Evolutionary conservation across 2,888 invertebrate species (phyloP), one percentile per base, ranked within the genome.

Genomic region (Dicyrtomina minuta): DNA sequence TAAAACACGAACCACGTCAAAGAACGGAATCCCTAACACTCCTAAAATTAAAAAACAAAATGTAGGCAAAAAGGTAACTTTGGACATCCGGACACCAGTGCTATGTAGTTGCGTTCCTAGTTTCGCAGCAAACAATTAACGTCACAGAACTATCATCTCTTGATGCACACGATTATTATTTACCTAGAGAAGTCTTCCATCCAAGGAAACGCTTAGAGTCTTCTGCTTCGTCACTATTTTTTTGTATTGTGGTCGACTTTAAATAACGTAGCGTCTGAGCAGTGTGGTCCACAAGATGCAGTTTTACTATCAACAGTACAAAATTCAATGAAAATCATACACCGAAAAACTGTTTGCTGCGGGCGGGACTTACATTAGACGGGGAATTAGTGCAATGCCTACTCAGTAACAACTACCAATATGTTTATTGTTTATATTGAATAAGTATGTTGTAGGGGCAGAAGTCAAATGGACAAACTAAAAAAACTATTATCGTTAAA

Each of bases 1-100:
- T 77, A 96, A 83, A 22, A 96, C 93, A 77, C 96, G 86, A 67
- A 96, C 91, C 58, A 96, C 94, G 83, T 96, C 96, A 81, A 93
- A 83, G 82, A 95, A 95, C 1, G 96, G 96, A 78, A 96, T 96
- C 44, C 96, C 96, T 66, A 96, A 85, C 62, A 93, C 90, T 67
- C 92, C 85, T 85, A 75, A 39, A 58, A 66, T 24, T 20, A 22
- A 49, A 26, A 58, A 44, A 15, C 26, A 59, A 17, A 43, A 39
- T 44, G 20, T 33, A 24, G 22, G 22, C 8, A 53, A 55, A 55
- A 65, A 24, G 17, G 13, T n/a, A n/a, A n/a, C n/a, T n/a, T n/a
- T n/a, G n/a, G n/a, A n/a, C n/a, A n/a, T n/a, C n/a, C n/a, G n/a
- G n/a, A n/a, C n/a, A n/a, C n/a, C n/a, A n/a, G n/a, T n/a, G n/a